These are phyloP conservation scores for Muraenolepis orangiensis DNA, from an alignment of 2,797 vertebrate species.

Conservation along the genomic window DNA sequence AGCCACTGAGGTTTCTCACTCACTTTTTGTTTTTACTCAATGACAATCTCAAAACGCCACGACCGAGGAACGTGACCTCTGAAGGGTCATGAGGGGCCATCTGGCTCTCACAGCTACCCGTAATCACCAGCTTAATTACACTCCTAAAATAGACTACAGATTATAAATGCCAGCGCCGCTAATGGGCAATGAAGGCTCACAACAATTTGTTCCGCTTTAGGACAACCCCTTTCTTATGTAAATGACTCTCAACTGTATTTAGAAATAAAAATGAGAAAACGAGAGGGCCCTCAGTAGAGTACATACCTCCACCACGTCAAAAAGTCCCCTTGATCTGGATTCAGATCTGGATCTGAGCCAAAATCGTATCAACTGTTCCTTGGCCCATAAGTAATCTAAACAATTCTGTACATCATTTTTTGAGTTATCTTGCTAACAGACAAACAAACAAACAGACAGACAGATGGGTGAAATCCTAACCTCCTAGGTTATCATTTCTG, in stretches of 20 bases:
- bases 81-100: slow-evolving; percentile 6
- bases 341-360: no score
- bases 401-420: no score
- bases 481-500: no score
- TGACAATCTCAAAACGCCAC: slow-evolving; percentile 32
- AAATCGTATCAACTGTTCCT: no score
- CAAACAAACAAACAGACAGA: no score
- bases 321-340: no score
- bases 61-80: slow-evolving; percentile 8
- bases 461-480: no score
- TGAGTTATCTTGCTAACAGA: no score
- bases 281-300: no score
- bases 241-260: not conserved
- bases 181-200: not conserved
- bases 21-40: slow-evolving; percentile 41
- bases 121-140: slow-evolving; percentile 5
- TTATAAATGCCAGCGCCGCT: not conserved
- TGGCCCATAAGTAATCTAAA: no score
- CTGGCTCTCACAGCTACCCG: slow-evolving; percentile 14
- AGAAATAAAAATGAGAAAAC: no score
- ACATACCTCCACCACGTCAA: no score
- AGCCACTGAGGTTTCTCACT: slow-evolving; percentile 20
- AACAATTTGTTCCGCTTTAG: not conserved
- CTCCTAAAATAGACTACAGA: slow-evolving; percentile 4
- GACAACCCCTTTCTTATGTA: not conserved